A percentile compares a stretch with the other conserved stretches of the same genome.
Conservation (phyloP, 2,797 vertebrate genomes). For the Cyclopterus lumpus region DNA sequence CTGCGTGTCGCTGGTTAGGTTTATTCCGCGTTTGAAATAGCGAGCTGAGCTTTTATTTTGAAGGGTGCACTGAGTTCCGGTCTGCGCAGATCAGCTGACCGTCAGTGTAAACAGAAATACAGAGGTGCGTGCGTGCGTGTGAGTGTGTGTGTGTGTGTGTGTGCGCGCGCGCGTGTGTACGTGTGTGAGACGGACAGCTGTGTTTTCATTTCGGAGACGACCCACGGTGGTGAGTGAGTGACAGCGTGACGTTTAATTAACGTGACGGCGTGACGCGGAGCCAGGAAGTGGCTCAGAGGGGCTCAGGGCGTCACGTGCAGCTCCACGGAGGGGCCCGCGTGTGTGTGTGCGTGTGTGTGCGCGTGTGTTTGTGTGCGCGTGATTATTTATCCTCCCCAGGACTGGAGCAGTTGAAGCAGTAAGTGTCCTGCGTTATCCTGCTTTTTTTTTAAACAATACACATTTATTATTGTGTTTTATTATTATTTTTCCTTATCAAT, state of each 20-base stretch:
- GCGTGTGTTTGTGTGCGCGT: too few species aligned
- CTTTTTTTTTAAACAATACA: background rate
- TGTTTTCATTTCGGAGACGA: background rate
- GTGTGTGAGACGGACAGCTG: background rate
- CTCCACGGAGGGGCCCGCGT: conserved; percentile 17
- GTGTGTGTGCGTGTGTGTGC: too few species aligned
- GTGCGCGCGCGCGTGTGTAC: too few species aligned
- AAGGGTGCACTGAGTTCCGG: conserved; percentile 50
- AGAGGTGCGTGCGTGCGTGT: conserved; percentile 4
- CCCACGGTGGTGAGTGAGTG: background rate
- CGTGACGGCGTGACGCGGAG: conserved; percentile 2
- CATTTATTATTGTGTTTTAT: background rate
- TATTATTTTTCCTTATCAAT: background rate
- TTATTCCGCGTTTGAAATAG: background rate
- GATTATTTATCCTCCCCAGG: background rate
- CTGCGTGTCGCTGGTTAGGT: fast-evolving
- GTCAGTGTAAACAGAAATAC: conserved; percentile 64
- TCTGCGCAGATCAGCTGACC: conserved; percentile 71
- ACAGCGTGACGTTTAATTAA: background rate
- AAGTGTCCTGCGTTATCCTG: conserved; percentile 30
- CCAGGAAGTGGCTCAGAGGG: conserved; percentile 42
- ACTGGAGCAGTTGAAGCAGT: conserved; percentile 43
- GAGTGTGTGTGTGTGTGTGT: background rate
- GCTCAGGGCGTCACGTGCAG: conserved; percentile 60
- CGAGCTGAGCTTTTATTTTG: conserved; percentile 56